Base-by-base conservation (phyloP, 2,888 invertebrate species). In the Digitonthophagus gazella region DNA sequence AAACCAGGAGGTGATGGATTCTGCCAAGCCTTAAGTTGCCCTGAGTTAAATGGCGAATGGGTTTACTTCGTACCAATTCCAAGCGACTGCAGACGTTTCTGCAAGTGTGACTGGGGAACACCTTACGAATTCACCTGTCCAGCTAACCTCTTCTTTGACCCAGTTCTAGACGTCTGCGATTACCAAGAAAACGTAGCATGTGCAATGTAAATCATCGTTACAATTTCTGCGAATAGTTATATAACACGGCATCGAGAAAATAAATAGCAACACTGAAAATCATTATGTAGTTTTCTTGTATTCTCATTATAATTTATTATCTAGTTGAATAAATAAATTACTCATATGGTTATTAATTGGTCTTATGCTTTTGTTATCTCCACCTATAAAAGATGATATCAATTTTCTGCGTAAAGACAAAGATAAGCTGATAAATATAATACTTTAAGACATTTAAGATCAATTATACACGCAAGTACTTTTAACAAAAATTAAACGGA, bases 181-280 rank as follows among this genome's bases (percentile, higher is more conserved):
- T 61, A 14, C 19, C 61, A 6, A 19, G 55, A 67, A 56, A 15
- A 67, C 8, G 20, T 63, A 6, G 67, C 19, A n/a, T 67, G 67
- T 20, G 14, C 3, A 44, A 44, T n/a, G n/a, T n/a, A n/a, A n/a
- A n/a, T n/a, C n/a, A 44, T 44, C 2, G n/a, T n/a, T 11, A 44
- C 11, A 44, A 3, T 44, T 44, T 28, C 3, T n/a, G 4, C 22
- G 28, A 19, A 28, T 20, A 15, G 64, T 64, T 65, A 54, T 55
- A 65, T n/a, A 15, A 14, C 19, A 44, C 28, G 6, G 3, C 28
- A 44, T 44, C 28, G 28, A 44, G 28, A n/a, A n/a, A 44, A 44
- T 44, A 44, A 11, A 8, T 15, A 20, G 3, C 15, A 3, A 11
- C 11, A 5, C n/a, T 18, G 65, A 65, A 19, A 65, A 65, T 54